A percentile compares a stretch with the other conserved stretches of the same genome.
Conservation (phyloP, 2,113 vertebrate genomes). For the Channa argus region DNA sequence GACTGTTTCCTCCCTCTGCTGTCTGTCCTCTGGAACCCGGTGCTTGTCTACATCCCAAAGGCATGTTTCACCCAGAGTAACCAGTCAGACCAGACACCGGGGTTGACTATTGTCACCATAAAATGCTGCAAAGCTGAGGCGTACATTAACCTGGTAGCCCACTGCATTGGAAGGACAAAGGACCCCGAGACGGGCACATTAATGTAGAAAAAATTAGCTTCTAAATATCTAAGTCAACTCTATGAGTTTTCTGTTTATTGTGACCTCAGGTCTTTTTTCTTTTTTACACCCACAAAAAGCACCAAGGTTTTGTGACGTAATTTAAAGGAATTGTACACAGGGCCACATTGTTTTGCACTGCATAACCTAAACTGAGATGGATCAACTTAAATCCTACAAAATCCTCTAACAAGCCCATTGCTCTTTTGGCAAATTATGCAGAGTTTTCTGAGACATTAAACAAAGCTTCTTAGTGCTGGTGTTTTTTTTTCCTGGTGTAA, state of each 20-base stretch:
- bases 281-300: not conserved
- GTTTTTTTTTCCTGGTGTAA: conserved; percentile 18
- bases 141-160: conserved; percentile 37
- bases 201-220: conserved; percentile 39
- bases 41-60: conserved; percentile 17
- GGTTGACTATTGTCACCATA: conserved; percentile 60
- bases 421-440: conserved; percentile 39
- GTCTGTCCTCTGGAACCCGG: conserved; percentile 27
- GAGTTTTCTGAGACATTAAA: conserved; percentile 26
- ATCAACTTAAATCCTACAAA: conserved; percentile 42
- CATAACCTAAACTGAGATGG: conserved; percentile 21
- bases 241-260: conserved; percentile 6
- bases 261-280: not conserved
- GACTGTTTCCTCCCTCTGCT: conserved; percentile 36
- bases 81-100: conserved; percentile 48
- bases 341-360: conserved; percentile 7
- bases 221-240: conserved; percentile 25
- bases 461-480: conserved; percentile 23
- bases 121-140: conserved; percentile 48
- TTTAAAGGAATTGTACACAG: conserved; percentile 5
- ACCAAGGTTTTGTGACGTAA: not conserved
- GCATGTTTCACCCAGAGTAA: conserved; percentile 62
- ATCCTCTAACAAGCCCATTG: conserved; percentile 32
- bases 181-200: conserved; percentile 26
- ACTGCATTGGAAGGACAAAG: conserved; percentile 43